Conservation (phyloP, 2,888 invertebrate genomes). For the Brenthis hecate region DNA sequence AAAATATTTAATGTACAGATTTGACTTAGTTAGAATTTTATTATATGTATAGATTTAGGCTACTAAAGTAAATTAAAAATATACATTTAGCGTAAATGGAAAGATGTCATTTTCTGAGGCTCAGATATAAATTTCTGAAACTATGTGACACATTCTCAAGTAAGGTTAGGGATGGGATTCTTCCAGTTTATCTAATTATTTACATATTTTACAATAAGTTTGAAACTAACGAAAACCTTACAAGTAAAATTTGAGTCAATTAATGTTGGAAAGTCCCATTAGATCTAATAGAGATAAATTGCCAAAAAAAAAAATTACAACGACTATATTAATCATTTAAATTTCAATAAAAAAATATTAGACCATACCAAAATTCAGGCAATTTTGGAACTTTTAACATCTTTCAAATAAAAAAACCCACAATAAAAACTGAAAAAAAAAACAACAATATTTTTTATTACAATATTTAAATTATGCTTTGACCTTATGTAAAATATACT, state of each 20-base stretch:
- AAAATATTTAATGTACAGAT: no score
- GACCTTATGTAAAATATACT: not conserved
- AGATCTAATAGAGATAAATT: no score
- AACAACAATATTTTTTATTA: not conserved
- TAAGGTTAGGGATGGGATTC: conserved; percentile 3
- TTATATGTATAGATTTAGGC: no score
- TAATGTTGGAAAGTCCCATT: no score
- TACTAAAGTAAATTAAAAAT: no score
- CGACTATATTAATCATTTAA: no score
- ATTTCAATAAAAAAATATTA: no score
- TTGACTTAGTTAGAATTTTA: no score
- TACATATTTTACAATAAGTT: not conserved
- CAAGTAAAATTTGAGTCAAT: no score
- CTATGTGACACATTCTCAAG: conserved; percentile 3
- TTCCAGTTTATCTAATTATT: conserved; percentile 6
- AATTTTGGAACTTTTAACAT: not conserved
- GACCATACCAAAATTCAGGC: not conserved
- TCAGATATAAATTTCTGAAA: not conserved
- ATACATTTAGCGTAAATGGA: not conserved
- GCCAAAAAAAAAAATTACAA: no score
- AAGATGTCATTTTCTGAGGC: not conserved
- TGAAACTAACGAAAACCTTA: not conserved
- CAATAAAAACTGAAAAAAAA: not conserved
- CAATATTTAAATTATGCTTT: not conserved
- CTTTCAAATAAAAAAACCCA: not conserved